Conservation (phyloP, 2,113 vertebrate species). For the Lophochroa leadbeateri region DNA sequence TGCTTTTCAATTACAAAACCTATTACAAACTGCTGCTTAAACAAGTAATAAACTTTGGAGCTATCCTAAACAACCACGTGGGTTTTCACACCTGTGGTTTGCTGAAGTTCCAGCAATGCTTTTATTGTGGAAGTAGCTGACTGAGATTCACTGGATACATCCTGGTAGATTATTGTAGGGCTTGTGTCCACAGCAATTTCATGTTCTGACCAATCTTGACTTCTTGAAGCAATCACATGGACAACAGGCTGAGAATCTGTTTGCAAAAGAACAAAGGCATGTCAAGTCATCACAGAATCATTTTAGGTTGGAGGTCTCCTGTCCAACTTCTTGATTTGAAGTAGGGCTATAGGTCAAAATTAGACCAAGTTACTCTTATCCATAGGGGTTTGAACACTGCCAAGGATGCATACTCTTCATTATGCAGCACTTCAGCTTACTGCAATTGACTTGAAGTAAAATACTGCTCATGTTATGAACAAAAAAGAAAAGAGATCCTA, state of each 20-base stretch:
- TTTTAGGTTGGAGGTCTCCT: not conserved
- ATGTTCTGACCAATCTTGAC: constrained; percentile 95
- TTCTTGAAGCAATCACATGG: constrained; percentile 91
- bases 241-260: constrained; percentile 90
- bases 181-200: constrained; percentile 93
- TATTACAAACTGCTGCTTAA: not conserved
- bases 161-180: constrained; percentile 95
- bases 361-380: not conserved
- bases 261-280: not conserved
- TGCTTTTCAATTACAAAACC: not conserved
- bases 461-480: not conserved
- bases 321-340: not conserved
- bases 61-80: not conserved
- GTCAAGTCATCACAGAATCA: not conserved
- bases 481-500: not conserved
- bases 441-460: not conserved
- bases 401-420: not conserved
- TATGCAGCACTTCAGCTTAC: not conserved
- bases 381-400: not conserved
- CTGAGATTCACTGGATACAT: constrained; percentile 90
- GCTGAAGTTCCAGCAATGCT: constrained; percentile 95
- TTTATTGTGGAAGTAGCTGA: constrained; percentile 97
- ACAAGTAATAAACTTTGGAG: not conserved
- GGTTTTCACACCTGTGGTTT: constrained; percentile 85
- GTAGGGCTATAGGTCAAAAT: not conserved